Conservation (phyloP, 2,888 invertebrate species). For the Stenodema calcarata region DNA sequence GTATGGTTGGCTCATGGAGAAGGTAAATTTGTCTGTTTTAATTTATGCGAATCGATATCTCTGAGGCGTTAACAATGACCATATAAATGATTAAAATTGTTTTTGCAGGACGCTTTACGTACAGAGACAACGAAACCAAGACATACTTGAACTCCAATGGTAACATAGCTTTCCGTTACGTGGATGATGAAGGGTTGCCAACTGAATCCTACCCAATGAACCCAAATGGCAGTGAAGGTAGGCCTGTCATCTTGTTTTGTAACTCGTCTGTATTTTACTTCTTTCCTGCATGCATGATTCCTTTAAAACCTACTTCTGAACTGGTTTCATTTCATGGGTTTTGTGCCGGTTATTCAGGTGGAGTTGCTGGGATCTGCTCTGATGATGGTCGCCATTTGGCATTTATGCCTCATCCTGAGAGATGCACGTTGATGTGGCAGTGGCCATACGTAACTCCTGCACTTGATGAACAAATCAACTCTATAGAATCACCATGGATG, state of each 20-base stretch:
- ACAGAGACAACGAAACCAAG: slow-evolving; percentile 60
- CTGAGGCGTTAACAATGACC: background rate
- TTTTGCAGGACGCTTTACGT: slow-evolving; percentile 64
- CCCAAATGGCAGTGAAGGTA: slow-evolving; percentile 87
- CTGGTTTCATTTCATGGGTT: background rate
- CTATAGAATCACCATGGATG: slow-evolving; percentile 80
- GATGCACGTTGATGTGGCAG: slow-evolving; percentile 89
- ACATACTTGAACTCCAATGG: slow-evolving; percentile 59
- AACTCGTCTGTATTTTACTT: too few relatives aligned
- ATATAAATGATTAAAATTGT: background rate
- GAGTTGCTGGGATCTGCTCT: slow-evolving; percentile 90
- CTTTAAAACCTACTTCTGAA: background rate
- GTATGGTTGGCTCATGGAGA: slow-evolving; percentile 98
- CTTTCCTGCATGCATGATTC: too few relatives aligned
- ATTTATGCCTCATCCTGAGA: slow-evolving; percentile 98
- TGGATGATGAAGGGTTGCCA: slow-evolving; percentile 77
- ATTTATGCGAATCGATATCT: background rate
- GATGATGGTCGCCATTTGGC: slow-evolving; percentile 91
- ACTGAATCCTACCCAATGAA: slow-evolving; percentile 91
- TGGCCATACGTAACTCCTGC: slow-evolving; percentile 74
- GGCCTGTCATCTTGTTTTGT: too few relatives aligned
- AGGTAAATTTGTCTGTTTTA: slow-evolving; percentile 65
- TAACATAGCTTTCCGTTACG: slow-evolving; percentile 81
- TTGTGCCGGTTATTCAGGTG: slow-evolving; percentile 64
- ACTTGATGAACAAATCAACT: slow-evolving; percentile 39